These are phyloP conservation scores for Litoditis marina DNA, from an alignment of 2,888 invertebrate genomes.

Conservation along the genomic window DNA sequence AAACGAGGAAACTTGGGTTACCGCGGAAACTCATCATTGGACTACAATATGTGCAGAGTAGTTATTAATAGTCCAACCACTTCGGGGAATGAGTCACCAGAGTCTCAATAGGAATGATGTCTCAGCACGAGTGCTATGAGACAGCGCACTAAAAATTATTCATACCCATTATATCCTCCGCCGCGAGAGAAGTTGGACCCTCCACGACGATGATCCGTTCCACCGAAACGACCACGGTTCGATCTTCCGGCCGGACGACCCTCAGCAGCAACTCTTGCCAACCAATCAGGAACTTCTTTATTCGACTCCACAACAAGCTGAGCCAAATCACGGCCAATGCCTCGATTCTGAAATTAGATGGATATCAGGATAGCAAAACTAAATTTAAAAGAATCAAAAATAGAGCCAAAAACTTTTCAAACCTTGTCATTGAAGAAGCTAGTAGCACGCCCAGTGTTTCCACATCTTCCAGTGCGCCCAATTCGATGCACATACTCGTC, in stretches of 20 bases:
- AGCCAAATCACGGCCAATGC: slow-evolving; percentile 37
- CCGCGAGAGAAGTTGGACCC: background rate
- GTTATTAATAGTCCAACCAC: no score
- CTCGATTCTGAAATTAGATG: slow-evolving; percentile 36
- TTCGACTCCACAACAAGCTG: slow-evolving; percentile 31
- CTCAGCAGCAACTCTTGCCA: slow-evolving; percentile 35
- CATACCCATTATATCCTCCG: background rate
- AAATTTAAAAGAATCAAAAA: background rate
- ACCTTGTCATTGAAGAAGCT: slow-evolving; percentile 49
- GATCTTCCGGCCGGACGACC: slow-evolving; percentile 16
- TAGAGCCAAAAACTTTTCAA: background rate
- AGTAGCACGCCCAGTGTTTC: slow-evolving; percentile 43
- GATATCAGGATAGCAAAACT: no score
- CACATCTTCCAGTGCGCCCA: slow-evolving; percentile 47
- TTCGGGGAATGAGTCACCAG: no score
- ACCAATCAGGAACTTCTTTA: slow-evolving; percentile 46
- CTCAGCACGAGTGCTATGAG: no score
- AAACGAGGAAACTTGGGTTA: background rate
- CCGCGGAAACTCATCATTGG: no score
- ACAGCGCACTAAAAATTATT: background rate
- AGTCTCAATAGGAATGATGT: no score
- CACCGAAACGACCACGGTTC: slow-evolving; percentile 23
- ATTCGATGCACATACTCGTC: slow-evolving; percentile 51
- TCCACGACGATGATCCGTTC: slow-evolving; percentile 19
- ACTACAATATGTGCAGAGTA: no score